phyloP scores from a whole-genome alignment of 92 coral and sea anemone species.

The Palythoa grandis region DNA sequence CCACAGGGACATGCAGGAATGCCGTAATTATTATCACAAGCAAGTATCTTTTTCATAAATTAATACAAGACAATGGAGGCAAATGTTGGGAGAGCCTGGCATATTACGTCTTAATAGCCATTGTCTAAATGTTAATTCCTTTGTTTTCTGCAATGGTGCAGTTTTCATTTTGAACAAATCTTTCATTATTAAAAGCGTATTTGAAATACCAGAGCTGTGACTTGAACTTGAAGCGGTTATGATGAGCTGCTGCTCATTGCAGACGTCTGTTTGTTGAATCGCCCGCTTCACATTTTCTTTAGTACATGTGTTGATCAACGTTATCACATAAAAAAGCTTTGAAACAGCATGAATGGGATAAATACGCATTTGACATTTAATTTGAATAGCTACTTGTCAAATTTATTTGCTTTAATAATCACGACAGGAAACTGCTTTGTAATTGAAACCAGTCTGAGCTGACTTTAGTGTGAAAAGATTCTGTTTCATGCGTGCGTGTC shows the following conservation, averaged over 20 bases:
- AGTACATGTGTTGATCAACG: neutral
- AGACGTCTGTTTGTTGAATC: neutral
- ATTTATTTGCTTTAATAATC: too few relatives aligned
- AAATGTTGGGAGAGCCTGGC: neutral
- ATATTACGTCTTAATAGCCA: neutral
- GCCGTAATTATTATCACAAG: neutral
- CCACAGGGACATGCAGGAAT: neutral
- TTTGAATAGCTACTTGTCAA: too few relatives aligned
- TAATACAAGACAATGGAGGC: neutral
- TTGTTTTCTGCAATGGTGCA: neutral
- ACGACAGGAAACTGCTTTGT: too few relatives aligned
- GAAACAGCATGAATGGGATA: too few relatives aligned
- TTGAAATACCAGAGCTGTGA: constrained; percentile 14
- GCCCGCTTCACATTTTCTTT: neutral
- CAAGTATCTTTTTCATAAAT: neutral
- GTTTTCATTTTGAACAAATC: neutral
- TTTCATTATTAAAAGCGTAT: neutral
- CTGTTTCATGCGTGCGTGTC: too few relatives aligned
- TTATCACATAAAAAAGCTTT: too few relatives aligned
- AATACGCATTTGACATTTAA: too few relatives aligned
- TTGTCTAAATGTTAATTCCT: neutral
- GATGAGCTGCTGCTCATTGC: neutral
- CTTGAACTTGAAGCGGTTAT: neutral
- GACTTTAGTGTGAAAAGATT: too few relatives aligned
- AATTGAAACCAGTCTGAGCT: too few relatives aligned